Conservation (phyloP, 1,140 invertebrate species). For the Drosophila parabipectinata region DNA sequence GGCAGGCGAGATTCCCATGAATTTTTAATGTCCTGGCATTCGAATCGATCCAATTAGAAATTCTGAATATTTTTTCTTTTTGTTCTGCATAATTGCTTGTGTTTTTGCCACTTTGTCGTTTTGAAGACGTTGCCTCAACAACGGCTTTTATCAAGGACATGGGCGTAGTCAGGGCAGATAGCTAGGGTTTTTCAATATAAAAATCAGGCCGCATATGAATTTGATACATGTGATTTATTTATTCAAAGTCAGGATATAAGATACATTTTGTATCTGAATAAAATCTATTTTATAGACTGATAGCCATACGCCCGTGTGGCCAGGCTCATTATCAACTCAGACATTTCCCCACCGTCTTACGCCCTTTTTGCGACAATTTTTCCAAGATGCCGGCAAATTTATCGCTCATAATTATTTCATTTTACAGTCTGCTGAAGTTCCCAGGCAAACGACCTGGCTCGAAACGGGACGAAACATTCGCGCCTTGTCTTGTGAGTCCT, state of each 20-base stretch:
- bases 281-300: neutral
- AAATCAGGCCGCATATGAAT: neutral
- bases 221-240: neutral
- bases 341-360: conserved; percentile 1
- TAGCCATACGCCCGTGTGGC: conserved; percentile 4
- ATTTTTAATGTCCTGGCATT: conserved; percentile 65
- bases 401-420: conserved; percentile 80
- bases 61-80: conserved; percentile 38
- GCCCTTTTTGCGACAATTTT: conserved; percentile 58
- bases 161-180: neutral
- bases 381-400: conserved; percentile 67
- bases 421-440: conserved; percentile 80
- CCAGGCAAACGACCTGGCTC: conserved; percentile 67
- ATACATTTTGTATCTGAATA: too few species aligned
- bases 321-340: conserved; percentile 63
- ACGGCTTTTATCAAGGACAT: conserved; percentile 13
- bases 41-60: conserved; percentile 78
- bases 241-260: neutral
- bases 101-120: conserved; percentile 9
- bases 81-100: conserved; percentile 56
- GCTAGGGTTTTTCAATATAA: neutral
- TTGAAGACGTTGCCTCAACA: conserved; percentile 54
- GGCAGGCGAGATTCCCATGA: conserved; percentile 54
- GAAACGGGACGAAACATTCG: conserved; percentile 6
- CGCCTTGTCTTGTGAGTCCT: conserved; percentile 17